Percentiles rank a stretch among this genome's conserved stretches.
Evolutionary conservation across 2,888 invertebrate genomes (phyloP).

Genomic region (Hedychridium roseum): DNA sequence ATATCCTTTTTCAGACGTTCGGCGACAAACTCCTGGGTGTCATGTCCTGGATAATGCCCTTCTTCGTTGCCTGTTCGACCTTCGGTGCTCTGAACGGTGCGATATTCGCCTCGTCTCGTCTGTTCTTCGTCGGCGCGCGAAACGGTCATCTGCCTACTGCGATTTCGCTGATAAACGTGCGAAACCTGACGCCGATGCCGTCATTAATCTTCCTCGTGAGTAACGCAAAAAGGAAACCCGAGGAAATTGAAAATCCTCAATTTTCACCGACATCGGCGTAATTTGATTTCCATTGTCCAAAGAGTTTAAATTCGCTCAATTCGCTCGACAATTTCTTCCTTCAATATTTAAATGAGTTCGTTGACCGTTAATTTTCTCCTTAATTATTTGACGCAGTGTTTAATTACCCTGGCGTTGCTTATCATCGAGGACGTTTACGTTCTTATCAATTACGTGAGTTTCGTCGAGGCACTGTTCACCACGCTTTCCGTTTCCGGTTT

Average conservation of each 20-base stretch:
- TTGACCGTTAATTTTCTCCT: too few relatives aligned
- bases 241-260: too few relatives aligned
- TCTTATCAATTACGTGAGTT: conserved; percentile 89
- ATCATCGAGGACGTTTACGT: conserved; percentile 85
- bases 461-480: conserved; percentile 90
- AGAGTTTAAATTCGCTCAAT: too few relatives aligned
- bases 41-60: conserved; percentile 91
- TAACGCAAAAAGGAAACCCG: not conserved
- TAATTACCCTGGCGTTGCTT: conserved; percentile 82
- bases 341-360: not conserved
- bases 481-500: conserved; percentile 85
- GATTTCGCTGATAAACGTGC: conserved; percentile 85
- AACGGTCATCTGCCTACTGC: conserved; percentile 87
- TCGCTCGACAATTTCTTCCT: too few relatives aligned
- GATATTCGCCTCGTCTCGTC: conserved; percentile 90
- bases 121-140: conserved; percentile 90
- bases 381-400: too few relatives aligned
- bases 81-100: conserved; percentile 96
- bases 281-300: too few relatives aligned
- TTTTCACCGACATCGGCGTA: too few relatives aligned
- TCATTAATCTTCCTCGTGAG: conserved; percentile 86
- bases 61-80: conserved; percentile 95
- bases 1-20: conserved; percentile 74
- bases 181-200: conserved; percentile 84
- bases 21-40: conserved; percentile 86